Evolutionary conservation across 2,888 invertebrate genomes (phyloP).

Genomic region (Folsomia manolachei): DNA sequence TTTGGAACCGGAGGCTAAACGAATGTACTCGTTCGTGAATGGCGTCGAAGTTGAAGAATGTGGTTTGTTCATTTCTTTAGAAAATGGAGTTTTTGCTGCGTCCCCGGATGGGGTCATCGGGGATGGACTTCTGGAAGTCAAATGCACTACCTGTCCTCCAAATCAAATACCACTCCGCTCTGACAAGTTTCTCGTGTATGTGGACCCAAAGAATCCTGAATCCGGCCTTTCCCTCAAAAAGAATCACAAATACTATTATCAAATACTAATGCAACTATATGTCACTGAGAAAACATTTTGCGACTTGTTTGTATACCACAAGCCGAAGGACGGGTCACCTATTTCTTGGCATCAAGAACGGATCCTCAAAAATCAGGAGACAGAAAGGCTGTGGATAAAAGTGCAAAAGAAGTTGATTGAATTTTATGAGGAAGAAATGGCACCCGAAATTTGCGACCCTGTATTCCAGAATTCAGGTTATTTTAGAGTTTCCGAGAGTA

Average conservation of each 20-base stretch:
- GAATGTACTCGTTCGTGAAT: constrained; percentile 12
- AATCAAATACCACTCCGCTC: background rate
- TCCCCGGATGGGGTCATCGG: constrained; percentile 34
- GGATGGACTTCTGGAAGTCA: constrained; percentile 24
- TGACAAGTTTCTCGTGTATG: background rate
- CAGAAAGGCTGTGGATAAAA: constrained; percentile 1
- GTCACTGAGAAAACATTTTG: constrained; percentile 15
- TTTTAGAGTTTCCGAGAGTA: background rate
- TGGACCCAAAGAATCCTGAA: background rate
- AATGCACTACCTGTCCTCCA: constrained; percentile 14
- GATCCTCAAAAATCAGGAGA: background rate
- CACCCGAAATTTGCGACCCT: constrained; percentile 24
- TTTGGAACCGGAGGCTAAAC: constrained; percentile 23
- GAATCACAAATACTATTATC: constrained; percentile 21
- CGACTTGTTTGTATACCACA: constrained; percentile 24
- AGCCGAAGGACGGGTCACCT: background rate
- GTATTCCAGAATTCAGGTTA: background rate
- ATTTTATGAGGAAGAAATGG: constrained; percentile 22
- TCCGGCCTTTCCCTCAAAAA: background rate
- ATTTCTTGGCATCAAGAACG: background rate
- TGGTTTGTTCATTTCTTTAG: constrained; percentile 27
- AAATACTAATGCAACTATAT: constrained; percentile 26
- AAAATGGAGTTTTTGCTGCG: constrained; percentile 33
- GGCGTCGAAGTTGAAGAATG: constrained; percentile 21
- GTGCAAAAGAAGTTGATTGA: constrained; percentile 17